A percentile compares a stretch with the other conserved stretches of the same genome.
Evolutionary conservation across 2,888 invertebrate species (phyloP).

Genomic region (Dyspetes luteomarginatus): DNA sequence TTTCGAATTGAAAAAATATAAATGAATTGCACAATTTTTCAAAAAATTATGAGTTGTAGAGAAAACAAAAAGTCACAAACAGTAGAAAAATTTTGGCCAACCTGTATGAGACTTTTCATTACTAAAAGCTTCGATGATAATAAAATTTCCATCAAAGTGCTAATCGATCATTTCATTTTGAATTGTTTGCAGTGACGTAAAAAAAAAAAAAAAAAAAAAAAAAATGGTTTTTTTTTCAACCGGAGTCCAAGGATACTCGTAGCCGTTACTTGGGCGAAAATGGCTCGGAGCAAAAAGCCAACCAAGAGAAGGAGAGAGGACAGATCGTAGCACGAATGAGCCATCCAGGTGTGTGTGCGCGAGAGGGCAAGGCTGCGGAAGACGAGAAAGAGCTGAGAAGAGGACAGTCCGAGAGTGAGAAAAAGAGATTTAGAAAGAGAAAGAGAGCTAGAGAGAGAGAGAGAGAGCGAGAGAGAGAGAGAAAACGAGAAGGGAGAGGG

Average conservation of each 20-base stretch:
- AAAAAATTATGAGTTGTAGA: too few relatives aligned
- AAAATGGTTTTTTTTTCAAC: slow-evolving; percentile 35
- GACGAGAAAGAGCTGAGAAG: slow-evolving; percentile 62
- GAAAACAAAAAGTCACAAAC: too few relatives aligned
- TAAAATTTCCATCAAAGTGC: neutral
- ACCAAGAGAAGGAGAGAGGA: slow-evolving; percentile 25
- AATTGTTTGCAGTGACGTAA: slow-evolving; percentile 29
- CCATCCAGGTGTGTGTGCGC: slow-evolving; percentile 38
- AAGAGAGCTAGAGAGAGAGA: slow-evolving; percentile 48
- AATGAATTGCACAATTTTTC: neutral
- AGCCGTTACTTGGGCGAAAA: slow-evolving; percentile 60
- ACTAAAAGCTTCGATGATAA: too few relatives aligned
- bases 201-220: neutral
- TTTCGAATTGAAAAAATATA: neutral
- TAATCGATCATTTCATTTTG: slow-evolving; percentile 55
- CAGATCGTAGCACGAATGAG: slow-evolving; percentile 13
- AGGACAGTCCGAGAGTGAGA: slow-evolving; percentile 58
- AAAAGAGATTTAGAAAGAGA: slow-evolving; percentile 49
- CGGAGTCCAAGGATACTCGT: slow-evolving; percentile 47
- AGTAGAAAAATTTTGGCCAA: too few relatives aligned
- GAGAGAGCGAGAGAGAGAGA: slow-evolving; percentile 69
- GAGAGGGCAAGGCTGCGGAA: slow-evolving; percentile 63
- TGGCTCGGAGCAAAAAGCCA: slow-evolving; percentile 50
- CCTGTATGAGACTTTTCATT: too few relatives aligned
- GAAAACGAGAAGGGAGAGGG: slow-evolving; percentile 76